phyloP scores from a whole-genome alignment of 2,888 invertebrate species.

The Rhaphigaster nebulosa region DNA sequence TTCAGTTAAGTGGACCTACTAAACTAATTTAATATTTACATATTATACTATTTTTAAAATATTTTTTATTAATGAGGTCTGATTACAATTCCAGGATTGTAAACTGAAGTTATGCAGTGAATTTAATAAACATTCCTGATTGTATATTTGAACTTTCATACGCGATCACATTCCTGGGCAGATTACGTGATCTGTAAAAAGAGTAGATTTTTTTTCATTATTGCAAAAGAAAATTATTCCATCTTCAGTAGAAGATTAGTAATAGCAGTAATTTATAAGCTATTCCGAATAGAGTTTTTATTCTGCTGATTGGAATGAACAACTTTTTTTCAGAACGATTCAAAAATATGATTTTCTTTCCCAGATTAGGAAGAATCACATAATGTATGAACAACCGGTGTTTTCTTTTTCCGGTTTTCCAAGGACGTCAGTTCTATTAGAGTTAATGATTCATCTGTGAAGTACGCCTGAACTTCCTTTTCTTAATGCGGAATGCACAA shows the following conservation, averaged over 20 bases:
- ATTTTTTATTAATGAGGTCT: too few species aligned
- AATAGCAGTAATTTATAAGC: conserved; percentile 20
- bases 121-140: too few species aligned
- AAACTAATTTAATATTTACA: too few species aligned
- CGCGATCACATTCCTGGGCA: background rate
- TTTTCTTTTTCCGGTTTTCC: conserved; percentile 1
- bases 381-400: background rate
- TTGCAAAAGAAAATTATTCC: background rate
- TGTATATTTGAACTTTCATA: background rate
- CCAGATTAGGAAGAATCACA: background rate
- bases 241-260: conserved; percentile 3
- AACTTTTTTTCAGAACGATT: background rate
- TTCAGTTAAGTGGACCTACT: too few species aligned
- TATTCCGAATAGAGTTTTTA: background rate
- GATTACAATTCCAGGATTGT: background rate
- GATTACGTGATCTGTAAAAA: conserved; percentile 7
- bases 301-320: background rate
- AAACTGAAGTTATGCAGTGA: background rate
- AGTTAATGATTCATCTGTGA: conserved; percentile 7
- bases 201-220: background rate
- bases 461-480: background rate
- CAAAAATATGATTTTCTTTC: background rate
- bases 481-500: conserved; percentile 27
- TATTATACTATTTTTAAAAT: too few species aligned
- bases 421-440: background rate